Base-by-base conservation (phyloP, 2,888 invertebrate genomes). In the Parthenolecanium corni region DNA sequence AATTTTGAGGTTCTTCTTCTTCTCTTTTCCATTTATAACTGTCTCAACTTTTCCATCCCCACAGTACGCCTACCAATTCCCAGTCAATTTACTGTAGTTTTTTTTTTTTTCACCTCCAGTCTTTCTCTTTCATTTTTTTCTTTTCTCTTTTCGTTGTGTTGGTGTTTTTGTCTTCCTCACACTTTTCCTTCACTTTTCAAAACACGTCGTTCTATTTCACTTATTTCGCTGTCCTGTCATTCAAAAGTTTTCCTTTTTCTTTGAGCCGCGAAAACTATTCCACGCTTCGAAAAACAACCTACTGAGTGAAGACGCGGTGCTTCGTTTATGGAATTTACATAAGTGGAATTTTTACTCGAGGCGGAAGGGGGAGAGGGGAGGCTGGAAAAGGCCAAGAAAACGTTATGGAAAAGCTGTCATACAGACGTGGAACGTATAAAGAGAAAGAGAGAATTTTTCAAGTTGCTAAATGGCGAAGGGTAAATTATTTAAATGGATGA, bases 1-100 rank as follows among this genome's bases (percentile, higher is more conserved):
- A 61, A 61, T 61, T 61, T 61, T 61, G 61, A 61, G 51, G 61
- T 61, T 61, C 61, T 61, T 61, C 61, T 51, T 61, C 49, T 61
- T 49, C 61, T 61, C 61, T 61, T 61, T 61, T 61, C 61, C 61
- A 61, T 61, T 61, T 49, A 61, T 61, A 61, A 61, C 61, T 61
- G 61, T 61, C 61, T 51, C 49, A 61, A 61, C 61, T 61, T 49
- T 61, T 61, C 61, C 40, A 51, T 16, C 61, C 61, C 61, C 40
- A 36, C 24, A 21, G 20, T 40, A 40, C 51, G n/a, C 40, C 49
- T 49, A 38, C 31, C 20, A 21, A 47, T 31, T 38, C 61, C 49
- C 11, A 49, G 61, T 53, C 62, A 62, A 53, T 52, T 62, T 52
- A 53, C 52, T 52, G 44, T 44, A 44, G 24, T 52, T 44, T 44